A percentile compares a stretch with the other conserved stretches of the same genome.
Conservation (phyloP, 2,113 vertebrate species). For the Passer montanus region DNA sequence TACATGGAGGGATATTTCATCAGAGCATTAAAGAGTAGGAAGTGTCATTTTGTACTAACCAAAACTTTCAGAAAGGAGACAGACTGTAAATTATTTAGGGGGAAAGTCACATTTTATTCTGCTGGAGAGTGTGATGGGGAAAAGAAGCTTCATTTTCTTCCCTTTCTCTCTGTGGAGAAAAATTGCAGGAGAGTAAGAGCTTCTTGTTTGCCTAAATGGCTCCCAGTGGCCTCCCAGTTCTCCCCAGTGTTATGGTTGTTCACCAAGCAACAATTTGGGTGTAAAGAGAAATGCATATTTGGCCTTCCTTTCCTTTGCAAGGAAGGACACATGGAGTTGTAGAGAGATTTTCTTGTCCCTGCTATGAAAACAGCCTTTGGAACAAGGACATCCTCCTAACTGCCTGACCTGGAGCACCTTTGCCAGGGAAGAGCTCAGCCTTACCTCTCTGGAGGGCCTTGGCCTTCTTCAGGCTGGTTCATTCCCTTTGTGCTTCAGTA, state of each 20-base stretch:
- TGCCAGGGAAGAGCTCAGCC: not conserved
- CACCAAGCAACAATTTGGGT: not conserved
- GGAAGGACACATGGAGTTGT: not conserved
- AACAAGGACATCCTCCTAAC: not conserved
- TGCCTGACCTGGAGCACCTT: not conserved
- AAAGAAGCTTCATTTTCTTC: constrained; percentile 11
- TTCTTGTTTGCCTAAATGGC: not conserved
- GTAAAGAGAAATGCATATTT: not conserved
- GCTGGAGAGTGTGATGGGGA: constrained; percentile 7
- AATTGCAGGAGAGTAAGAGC: not conserved
- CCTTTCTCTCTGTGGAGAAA: not conserved
- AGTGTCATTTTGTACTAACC: constrained; percentile 56
- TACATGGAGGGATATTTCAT: constrained; percentile 62
- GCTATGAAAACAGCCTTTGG: not conserved
- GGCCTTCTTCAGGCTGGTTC: not conserved
- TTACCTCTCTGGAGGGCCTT: not conserved
- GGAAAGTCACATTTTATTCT: constrained; percentile 74
- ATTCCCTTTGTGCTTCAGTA: not conserved
- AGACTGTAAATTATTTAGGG: constrained; percentile 69
- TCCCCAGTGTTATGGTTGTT: not conserved
- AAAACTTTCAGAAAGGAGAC: constrained; percentile 55
- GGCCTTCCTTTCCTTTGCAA: not conserved
- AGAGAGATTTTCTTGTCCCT: not conserved
- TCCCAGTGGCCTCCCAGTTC: not conserved
- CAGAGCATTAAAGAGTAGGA: constrained; percentile 59